Conservation (phyloP, 2,797 vertebrate genomes). For the Nothura maculosa region DNA sequence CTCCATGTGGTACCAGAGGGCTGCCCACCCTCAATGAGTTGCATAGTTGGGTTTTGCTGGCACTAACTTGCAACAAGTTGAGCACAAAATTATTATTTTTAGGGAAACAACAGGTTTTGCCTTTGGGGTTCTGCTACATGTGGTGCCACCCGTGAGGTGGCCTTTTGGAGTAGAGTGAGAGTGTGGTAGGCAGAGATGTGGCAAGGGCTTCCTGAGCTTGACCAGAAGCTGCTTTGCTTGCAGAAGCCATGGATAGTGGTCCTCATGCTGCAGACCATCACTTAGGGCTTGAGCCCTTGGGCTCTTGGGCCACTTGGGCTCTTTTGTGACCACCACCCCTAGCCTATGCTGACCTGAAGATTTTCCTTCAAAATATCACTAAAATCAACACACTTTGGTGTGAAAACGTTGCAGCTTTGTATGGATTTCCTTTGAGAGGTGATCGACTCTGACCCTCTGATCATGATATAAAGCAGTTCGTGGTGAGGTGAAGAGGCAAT, state of each 20-base stretch:
- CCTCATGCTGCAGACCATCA: too few relatives aligned
- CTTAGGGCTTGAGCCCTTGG: not conserved
- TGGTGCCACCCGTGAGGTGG: not conserved
- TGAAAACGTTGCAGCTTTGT: not conserved
- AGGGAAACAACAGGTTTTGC: not conserved
- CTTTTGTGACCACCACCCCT: too few relatives aligned
- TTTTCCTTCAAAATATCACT: not conserved
- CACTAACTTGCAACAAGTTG: not conserved
- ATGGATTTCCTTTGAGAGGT: not conserved
- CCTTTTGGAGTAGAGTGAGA: not conserved
- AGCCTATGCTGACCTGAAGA: not conserved
- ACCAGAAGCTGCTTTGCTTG: too few relatives aligned
- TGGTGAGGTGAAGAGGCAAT: not conserved
- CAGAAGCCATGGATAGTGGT: too few relatives aligned
- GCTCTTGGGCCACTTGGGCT: not conserved
- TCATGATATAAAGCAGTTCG: not conserved
- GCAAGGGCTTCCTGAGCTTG: too few relatives aligned
- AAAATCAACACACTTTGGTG: not conserved
- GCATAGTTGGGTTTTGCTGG: too few relatives aligned
- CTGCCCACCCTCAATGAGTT: not conserved
- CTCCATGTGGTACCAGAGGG: not conserved
- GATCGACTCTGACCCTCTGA: not conserved
- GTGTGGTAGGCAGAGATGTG: not conserved
- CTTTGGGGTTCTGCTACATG: not conserved
- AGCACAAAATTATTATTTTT: not conserved